These are phyloP conservation scores for Epistrophella euchroma DNA, from an alignment of 2,888 invertebrate species.

Conservation along the genomic window DNA sequence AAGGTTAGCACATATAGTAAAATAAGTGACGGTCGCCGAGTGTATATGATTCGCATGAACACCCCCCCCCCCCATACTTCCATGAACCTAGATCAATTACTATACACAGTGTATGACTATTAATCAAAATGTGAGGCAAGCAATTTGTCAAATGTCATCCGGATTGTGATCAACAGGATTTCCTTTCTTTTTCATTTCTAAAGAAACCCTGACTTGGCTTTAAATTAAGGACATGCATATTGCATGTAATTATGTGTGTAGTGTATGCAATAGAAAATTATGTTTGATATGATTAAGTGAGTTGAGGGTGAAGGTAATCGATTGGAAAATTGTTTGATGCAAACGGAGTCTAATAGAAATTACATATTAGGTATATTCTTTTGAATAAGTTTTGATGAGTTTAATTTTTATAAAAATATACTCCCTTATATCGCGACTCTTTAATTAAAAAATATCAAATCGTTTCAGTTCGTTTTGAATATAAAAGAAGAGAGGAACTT, in stretches of 20 bases:
- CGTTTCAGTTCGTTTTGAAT: not conserved
- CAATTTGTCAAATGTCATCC: conserved; percentile 55
- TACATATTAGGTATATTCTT: not conserved
- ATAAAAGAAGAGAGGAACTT: not conserved
- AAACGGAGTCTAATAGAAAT: not conserved
- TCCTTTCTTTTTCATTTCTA: conserved; percentile 28
- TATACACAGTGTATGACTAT: conserved; percentile 32
- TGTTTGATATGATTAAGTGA: conserved; percentile 8
- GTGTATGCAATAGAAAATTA: conserved; percentile 18
- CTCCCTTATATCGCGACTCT: too few species aligned
- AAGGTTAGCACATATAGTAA: not conserved
- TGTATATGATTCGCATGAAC: conserved; percentile 16
- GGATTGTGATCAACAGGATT: conserved; percentile 32
- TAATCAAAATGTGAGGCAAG: conserved; percentile 39
- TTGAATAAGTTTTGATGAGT: not conserved
- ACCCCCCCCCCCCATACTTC: not conserved
- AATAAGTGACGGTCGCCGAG: not conserved
- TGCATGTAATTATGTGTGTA: not conserved
- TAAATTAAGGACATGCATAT: conserved; percentile 12
- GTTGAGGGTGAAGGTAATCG: not conserved
- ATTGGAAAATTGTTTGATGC: conserved; percentile 24
- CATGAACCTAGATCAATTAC: conserved; percentile 34
- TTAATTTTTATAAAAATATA: not conserved
- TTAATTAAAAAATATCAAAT: not conserved
- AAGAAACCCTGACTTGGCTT: not conserved